Base-by-base conservation (phyloP, 2,888 invertebrate genomes). In the Physocephala rufipes region DNA sequence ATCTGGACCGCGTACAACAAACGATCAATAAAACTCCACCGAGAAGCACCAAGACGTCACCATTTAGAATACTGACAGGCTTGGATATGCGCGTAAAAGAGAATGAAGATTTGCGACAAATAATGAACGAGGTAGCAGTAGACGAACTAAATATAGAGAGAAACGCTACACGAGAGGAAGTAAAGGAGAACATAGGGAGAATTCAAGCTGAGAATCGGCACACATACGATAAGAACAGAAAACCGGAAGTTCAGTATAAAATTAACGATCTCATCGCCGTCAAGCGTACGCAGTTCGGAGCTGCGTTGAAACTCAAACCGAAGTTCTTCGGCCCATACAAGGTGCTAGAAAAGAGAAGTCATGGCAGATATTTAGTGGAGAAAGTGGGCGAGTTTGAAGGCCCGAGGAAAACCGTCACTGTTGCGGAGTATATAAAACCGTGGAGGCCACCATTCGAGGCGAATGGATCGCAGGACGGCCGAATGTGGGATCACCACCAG, bases 21-120 rank as follows among this genome's bases (percentile, higher is more conserved):
- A 74, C 75, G 59, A 65, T 80, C 58, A 80, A 84, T 58, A 72
- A 67, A 45, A 74, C 73, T 0, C 71, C 71, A 26, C 58, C 72
- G 12, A 59, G 72, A 49, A 76, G 74, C 36, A 76, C 76, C 1
- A 66, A 63, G 43, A 24, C 47, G 5, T 16, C 65, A 15, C 73
- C 76, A 1, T 74, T 74, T 30, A 72, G 70, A 24, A 55, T 76
- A 24, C 21, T 76, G 26, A 75, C 74, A 9, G 74, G 74, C 13
- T 3, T 73, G 0, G 71, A 75, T n/a, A 76, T 74, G 73, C 24
- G 71, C 13, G 13, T 63, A 4, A 59, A 59, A 7, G 61, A 63
- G 1, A 51, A 13, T 15, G 28, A 43, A 12, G 43, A 73, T 15
- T 28, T 71, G 45, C 21, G 69, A 43, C 58, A 61, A 24, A 55